Evolutionary conservation across 2,797 vertebrate species (phyloP), one percentile per base, ranked within the genome.

Genomic region (Brotula barbata): DNA sequence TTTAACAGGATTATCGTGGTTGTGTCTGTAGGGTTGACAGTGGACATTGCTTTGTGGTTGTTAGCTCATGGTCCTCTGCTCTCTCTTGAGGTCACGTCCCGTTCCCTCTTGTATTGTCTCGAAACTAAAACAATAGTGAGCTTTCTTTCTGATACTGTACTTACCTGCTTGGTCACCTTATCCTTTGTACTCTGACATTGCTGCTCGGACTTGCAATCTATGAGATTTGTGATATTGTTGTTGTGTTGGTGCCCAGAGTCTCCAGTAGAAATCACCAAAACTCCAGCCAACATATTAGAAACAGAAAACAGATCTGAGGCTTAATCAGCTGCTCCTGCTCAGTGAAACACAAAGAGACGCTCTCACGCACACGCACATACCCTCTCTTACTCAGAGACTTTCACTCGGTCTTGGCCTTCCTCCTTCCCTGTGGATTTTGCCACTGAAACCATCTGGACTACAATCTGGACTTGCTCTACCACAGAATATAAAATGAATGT

Each of bases 381-480:
- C 46, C 63, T n/a, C n/a, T n/a, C n/a, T n/a, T n/a, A n/a, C n/a
- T n/a, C n/a, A n/a, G n/a, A n/a, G n/a, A n/a, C n/a, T n/a, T n/a
- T n/a, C n/a, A n/a, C n/a, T n/a, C n/a, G 40, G 40, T 4, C 44
- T 57, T 15, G 36, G 64, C 51, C 68, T 64, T 60, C 73, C 69
- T 59, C 59, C 73, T 64, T 46, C 39, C 40, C 74, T 37, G 58
- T 75, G 41, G 70, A 53, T 63, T 77, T 80, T 81, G 67, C 79
- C 50, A 71, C 64, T 78, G 58, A 61, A 77, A 73, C 89, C 90
- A 92, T 90, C 88, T 92, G 90, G 59, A 50, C 74, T 20, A 78
- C 87, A 89, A 77, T 88, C 84, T 90, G 87, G 70, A 41, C 46
- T 54, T 19, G 31, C 37, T 39, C 46, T 15, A 48, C 41, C 58